Evolutionary conservation across 64 coral and sea anemone species (phyloP).

Genomic region (Astreopora myriophthalma): DNA sequence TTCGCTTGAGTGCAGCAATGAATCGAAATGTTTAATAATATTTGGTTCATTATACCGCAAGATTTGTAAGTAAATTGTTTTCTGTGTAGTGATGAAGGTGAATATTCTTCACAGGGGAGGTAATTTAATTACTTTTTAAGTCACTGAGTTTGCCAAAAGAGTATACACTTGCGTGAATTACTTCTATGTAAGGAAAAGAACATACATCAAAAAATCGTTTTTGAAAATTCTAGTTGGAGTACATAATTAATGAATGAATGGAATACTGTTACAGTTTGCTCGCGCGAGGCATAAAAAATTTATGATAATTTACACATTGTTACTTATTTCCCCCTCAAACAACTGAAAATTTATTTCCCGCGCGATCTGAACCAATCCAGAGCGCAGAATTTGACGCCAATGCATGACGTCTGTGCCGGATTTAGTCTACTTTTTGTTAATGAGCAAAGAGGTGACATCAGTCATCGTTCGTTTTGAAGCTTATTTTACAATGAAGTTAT

Average conservation of each 20-base stretch:
- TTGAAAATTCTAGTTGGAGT: background rate
- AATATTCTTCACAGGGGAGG: background rate
- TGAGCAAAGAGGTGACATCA: too few species aligned
- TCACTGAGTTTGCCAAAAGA: background rate
- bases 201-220: background rate
- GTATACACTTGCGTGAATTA: background rate
- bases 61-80: background rate
- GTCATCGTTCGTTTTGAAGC: background rate
- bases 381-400: background rate
- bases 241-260: constrained; percentile 68
- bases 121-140: background rate
- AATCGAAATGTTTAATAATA: constrained; percentile 25
- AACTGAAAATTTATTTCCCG: background rate
- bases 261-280: constrained; percentile 60
- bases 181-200: constrained; percentile 5
- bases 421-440: background rate
- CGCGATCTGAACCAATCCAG: background rate
- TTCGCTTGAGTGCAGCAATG: background rate
- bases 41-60: background rate
- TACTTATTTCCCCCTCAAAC: constrained; percentile 11
- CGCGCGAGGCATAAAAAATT: constrained; percentile 74
- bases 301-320: constrained; percentile 41
- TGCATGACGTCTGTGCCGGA: background rate
- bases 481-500: background rate
- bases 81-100: background rate